Evolutionary conservation across 2,797 vertebrate genomes (phyloP), one percentile per base, ranked within the genome.

Genomic region (Takifugu ocellatus): DNA sequence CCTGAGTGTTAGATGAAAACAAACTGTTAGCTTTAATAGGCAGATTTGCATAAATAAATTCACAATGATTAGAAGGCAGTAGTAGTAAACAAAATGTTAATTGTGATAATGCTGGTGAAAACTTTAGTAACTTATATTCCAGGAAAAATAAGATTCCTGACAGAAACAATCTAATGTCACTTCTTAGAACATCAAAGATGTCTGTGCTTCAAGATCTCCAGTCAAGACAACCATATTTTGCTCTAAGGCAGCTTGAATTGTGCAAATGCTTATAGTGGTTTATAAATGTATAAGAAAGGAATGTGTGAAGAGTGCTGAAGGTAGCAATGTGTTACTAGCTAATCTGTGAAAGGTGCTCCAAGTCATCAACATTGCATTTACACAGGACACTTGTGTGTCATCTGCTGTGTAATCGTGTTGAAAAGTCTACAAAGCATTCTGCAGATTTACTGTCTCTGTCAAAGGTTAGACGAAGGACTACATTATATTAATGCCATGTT

Each of bases 1-100:
- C 69, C 72, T 77, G 70, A 78, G 68, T 67, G 60, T 81, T 78
- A 85, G 72, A 24, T 2, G 25, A 48, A 12, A 48, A 48, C 21
- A 7, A n/a, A 45, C 44, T 43, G 17, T 14, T 49, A 16, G 15
- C 25, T 8, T 49, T 16, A 63, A 66, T 16, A 33, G 9, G 61
- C 14, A 70, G 6, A 47, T 58, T n/a, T 65, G 42, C 14, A 76
- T 3, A 51, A 33, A 59, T 7, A 8, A 10, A 62, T 53, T 57
- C 39, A 72, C 27, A 61, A 63, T 25, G 5, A 55, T 25, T 66
- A 46, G 50, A 56, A 8, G 1, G 49, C 56, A 65, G 15, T 42
- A 51, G 9, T 59, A 56, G 61, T 58, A 56, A 68, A 51, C 51
- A 56, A 36, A 17, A 21, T 36, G 25, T 0, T 25, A 47, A 48